Conservation (phyloP, 1,140 invertebrate genomes). For the Galendromus occidentalis region DNA sequence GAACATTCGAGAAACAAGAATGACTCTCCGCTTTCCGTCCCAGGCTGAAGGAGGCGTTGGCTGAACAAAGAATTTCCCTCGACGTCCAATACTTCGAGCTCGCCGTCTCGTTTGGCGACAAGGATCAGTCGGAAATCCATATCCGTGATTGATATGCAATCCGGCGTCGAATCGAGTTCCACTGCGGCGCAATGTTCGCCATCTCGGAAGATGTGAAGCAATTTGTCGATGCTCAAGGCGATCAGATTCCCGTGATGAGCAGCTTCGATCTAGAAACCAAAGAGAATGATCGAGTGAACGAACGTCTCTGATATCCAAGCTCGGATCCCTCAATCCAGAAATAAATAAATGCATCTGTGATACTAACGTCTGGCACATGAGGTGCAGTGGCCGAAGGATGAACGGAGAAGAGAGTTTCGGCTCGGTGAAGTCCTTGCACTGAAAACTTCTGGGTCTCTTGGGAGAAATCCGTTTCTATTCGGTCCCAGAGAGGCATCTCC, state of each 20-base stretch:
- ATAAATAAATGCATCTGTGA: too few relatives aligned
- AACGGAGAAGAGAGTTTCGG: neutral
- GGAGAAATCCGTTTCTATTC: neutral
- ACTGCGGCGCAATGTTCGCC: neutral
- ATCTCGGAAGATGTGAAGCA: neutral
- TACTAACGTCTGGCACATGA: neutral
- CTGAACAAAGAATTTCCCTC: neutral
- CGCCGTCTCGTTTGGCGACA: neutral
- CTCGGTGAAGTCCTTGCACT: neutral
- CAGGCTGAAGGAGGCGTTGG: neutral
- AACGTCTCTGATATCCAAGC: too few relatives aligned
- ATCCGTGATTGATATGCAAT: neutral
- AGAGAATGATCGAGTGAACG: neutral
- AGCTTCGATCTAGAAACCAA: neutral
- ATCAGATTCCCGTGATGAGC: neutral
- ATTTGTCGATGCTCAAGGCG: neutral
- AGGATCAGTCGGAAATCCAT: neutral
- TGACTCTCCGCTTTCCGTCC: neutral
- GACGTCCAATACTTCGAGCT: neutral
- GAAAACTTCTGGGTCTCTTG: neutral
- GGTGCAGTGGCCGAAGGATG: neutral
- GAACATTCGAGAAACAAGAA: neutral
- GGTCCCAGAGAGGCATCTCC: neutral
- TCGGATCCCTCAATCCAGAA: too few relatives aligned
- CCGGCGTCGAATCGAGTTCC: neutral